Evolutionary conservation across 2,888 invertebrate species (phyloP), one percentile per base, ranked within the genome.

Genomic region (Heliothis peltigera): DNA sequence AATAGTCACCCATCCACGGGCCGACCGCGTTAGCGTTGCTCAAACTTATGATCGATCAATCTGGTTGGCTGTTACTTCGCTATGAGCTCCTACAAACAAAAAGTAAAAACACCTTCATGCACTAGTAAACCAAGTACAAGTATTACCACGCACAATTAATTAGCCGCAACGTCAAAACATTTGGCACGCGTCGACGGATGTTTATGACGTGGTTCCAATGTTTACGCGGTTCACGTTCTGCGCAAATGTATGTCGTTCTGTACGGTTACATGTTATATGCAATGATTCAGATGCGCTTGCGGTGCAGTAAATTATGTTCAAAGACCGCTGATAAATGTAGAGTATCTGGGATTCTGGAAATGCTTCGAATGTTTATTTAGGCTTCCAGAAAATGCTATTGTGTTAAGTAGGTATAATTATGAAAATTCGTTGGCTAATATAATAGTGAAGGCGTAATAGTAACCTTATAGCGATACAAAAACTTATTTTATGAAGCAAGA

Each of bases 291-390:
- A 44, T 55, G n/a, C 42, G 48, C 55, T 35, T 59, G 7, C n/a
- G 55, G 42, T 52, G 58, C 64, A 59, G 75, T 53, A 56, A 75
- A 75, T 64, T 44, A 52, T 64, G 64, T 53, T 57, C 46, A 56
- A 52, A 70, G 39, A 70, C 53, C 53, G 57, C 43, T 54, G 53
- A 51, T 35, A 52, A 59, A 49, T 56, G 62, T 74, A 43, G 51
- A 47, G 52, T 56, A 64, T 75, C 61, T 56, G 15, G 25, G 42
- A 43, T 55, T n/a, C 46, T 70, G 58, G 58, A 55, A 43, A 4
- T 55, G 55, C 39, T 19, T 39, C 15, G 53, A n/a, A 28, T 75
- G 62, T 57, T 58, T 52, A 35, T 43, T 25, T 42, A 35, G 5
- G 5, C 43, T 43, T 4, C 15, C 46, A 55, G 56, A 43, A 53